phyloP scores from a whole-genome alignment of 2,888 invertebrate genomes.

The Sinopyrophorus schimmeli region DNA sequence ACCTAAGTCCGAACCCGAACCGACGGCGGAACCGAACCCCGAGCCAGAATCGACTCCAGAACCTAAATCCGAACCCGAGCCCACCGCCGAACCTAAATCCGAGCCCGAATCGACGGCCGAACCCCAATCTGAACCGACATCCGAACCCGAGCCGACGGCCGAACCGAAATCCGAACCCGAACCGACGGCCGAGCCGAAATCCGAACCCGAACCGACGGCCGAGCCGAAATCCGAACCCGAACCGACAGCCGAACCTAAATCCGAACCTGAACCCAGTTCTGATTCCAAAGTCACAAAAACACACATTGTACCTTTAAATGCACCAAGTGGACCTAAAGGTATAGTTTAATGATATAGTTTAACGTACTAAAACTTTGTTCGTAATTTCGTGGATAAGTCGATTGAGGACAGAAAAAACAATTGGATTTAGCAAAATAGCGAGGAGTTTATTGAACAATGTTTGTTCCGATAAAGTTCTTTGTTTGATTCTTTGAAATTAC shows the following conservation, averaged over 20 bases:
- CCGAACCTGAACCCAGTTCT: constrained; percentile 57
- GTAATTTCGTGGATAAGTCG: too few species aligned
- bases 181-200: constrained; percentile 53
- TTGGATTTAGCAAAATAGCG: too few species aligned
- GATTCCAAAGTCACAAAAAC: constrained; percentile 51
- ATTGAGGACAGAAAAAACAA: too few species aligned
- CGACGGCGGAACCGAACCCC: constrained; percentile 54
- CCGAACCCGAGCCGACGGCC: constrained; percentile 48
- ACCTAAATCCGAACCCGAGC: constrained; percentile 53
- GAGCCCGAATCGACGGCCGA: constrained; percentile 53
- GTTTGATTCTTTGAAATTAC: too few species aligned
- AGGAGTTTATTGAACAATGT: too few species aligned
- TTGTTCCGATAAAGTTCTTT: too few species aligned
- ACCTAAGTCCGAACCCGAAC: constrained; percentile 51
- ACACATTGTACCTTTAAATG: constrained; percentile 43
- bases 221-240: constrained; percentile 52
- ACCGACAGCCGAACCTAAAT: constrained; percentile 48
- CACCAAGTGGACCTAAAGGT: constrained; percentile 49
- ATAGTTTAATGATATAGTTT: constrained; percentile 43
- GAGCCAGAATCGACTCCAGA: constrained; percentile 53
- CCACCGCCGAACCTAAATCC: constrained; percentile 48
- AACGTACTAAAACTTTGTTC: too few species aligned
- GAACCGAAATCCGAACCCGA: constrained; percentile 56
- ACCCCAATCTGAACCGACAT: constrained; percentile 56
- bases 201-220: constrained; percentile 46